Evolutionary conservation across 1,140 invertebrate genomes (phyloP).

Genomic region (Procambarus clarkii): DNA sequence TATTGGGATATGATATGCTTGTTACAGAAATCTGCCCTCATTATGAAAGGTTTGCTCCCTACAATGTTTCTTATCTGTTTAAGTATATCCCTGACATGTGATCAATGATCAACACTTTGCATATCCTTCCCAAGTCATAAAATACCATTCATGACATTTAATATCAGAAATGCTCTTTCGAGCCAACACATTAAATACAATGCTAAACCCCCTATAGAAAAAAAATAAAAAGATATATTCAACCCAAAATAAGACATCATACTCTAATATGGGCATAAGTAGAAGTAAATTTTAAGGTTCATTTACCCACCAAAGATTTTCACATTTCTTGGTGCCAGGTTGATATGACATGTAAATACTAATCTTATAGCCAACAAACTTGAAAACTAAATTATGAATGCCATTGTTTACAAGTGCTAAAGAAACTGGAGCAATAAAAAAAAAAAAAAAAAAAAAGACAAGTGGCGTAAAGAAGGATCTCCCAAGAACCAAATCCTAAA

Average conservation of each 20-base stretch:
- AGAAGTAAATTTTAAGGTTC: not conserved
- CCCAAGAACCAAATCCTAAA: not conserved
- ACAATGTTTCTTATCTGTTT: not conserved
- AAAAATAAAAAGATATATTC: not conserved
- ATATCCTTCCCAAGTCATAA: not conserved
- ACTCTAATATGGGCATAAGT: not conserved
- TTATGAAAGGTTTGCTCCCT: not conserved
- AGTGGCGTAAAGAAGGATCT: too few species aligned
- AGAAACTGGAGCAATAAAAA: too few species aligned
- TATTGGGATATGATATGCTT: conserved; percentile 52
- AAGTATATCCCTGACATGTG: not conserved
- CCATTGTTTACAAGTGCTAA: too few species aligned
- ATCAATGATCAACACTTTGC: not conserved
- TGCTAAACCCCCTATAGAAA: not conserved
- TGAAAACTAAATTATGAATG: too few species aligned
- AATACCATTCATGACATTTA: conserved; percentile 4
- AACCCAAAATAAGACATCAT: not conserved
- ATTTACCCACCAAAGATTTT: too few species aligned
- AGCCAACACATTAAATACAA: not conserved
- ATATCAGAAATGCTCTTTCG: not conserved
- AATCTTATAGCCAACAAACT: not conserved
- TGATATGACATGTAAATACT: not conserved
- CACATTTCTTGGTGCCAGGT: too few species aligned
- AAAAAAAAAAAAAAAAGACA: too few species aligned
- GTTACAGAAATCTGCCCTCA: conserved; percentile 32